Evolutionary conservation across 2,888 invertebrate species (phyloP).

Genomic region (Andrena camellia): DNA sequence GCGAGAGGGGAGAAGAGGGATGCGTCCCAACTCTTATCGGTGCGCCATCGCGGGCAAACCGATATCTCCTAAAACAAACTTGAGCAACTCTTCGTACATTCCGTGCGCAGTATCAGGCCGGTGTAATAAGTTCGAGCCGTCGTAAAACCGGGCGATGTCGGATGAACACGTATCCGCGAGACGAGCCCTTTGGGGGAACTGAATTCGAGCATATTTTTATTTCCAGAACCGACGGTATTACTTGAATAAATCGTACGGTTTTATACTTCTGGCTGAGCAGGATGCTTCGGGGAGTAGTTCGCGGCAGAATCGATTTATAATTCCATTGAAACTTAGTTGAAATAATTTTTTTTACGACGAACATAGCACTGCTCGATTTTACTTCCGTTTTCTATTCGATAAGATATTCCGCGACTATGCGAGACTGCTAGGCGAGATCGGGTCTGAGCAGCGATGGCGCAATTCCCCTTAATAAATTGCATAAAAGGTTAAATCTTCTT

Average conservation of each 20-base stretch:
- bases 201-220: conserved; percentile 17
- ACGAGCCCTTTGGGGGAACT: background rate
- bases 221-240: background rate
- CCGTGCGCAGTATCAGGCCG: conserved; percentile 7
- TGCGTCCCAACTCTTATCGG: conserved; percentile 7
- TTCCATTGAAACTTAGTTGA: background rate
- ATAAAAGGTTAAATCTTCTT: too few species aligned
- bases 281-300: background rate
- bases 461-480: background rate
- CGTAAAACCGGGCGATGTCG: conserved; percentile 15
- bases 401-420: too few species aligned
- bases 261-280: background rate
- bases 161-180: conserved; percentile 28
- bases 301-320: background rate
- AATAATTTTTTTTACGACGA: background rate
- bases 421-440: too few species aligned
- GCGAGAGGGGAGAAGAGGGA: background rate
- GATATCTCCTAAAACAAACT: conserved; percentile 40
- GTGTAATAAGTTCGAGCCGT: conserved; percentile 30
- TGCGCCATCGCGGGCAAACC: conserved; percentile 8
- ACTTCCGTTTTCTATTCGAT: too few species aligned
- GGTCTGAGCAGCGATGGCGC: background rate
- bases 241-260: background rate
- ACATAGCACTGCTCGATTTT: too few species aligned
- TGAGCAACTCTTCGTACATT: conserved; percentile 1